Conservation (phyloP, 35 echinoderm and acorn worm species). For the Chiridota heheva region DNA sequence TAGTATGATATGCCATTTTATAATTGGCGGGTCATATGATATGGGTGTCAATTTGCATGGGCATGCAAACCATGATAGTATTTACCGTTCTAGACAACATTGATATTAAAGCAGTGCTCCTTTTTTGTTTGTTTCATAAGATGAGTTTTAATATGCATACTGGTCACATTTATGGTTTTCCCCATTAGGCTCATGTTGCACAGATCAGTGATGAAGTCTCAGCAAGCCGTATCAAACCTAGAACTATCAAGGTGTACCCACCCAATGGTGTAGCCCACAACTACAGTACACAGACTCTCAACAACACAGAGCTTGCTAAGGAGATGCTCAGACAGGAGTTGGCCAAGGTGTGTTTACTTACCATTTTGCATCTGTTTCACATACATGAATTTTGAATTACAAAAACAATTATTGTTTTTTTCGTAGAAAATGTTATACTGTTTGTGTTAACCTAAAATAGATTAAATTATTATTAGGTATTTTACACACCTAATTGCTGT, state of each 20-base stretch:
- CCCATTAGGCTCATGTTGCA: constrained; percentile 48
- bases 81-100: neutral
- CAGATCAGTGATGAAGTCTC: constrained; percentile 59
- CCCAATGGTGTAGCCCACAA: constrained; percentile 73
- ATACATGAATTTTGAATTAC: too few relatives aligned
- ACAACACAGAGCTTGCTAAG: constrained; percentile 83
- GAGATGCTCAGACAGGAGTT: constrained; percentile 75
- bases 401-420: neutral
- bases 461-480: too few relatives aligned
- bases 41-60: too few relatives aligned
- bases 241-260: constrained; percentile 50
- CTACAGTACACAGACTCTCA: constrained; percentile 84
- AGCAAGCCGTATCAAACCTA: constrained; percentile 49
- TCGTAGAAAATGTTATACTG: neutral
- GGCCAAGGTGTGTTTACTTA: constrained; percentile 55
- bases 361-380: neutral
- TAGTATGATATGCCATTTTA: too few relatives aligned
- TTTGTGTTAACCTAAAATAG: neutral
- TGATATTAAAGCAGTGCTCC: neutral
- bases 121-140: neutral
- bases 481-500: too few relatives aligned
- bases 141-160: neutral
- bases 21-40: too few relatives aligned
- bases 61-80: too few relatives aligned
- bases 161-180: neutral